phyloP scores from a whole-genome alignment of 2,888 invertebrate species.

The Agonopterix alstromeriana region DNA sequence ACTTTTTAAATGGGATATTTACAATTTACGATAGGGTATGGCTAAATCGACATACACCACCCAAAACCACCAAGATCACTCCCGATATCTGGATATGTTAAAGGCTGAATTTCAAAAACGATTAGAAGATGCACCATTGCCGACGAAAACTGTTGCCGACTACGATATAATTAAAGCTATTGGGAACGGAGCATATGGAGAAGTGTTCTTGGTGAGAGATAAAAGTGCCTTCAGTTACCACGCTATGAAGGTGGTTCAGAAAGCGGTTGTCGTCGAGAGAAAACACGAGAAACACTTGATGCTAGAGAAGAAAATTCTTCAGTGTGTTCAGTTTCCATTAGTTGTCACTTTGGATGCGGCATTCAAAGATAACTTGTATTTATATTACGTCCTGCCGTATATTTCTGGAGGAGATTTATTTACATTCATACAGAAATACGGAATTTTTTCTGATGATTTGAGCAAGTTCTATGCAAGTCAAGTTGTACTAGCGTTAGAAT shows the following conservation, averaged over 20 bases:
- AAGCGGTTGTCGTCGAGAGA: slow-evolving; percentile 88
- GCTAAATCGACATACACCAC: slow-evolving; percentile 35
- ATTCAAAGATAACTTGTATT: slow-evolving; percentile 89
- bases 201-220: slow-evolving; percentile 85
- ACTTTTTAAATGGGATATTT: slow-evolving; percentile 35
- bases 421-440: slow-evolving; percentile 80
- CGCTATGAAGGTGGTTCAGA: slow-evolving; percentile 94
- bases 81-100: slow-evolving; percentile 48
- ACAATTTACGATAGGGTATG: slow-evolving; percentile 33
- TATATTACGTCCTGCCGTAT: slow-evolving; percentile 91
- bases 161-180: slow-evolving; percentile 86
- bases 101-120: slow-evolving; percentile 47
- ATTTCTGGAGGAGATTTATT: slow-evolving; percentile 92
- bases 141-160: slow-evolving; percentile 58
- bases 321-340: slow-evolving; percentile 90
- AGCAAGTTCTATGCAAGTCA: slow-evolving; percentile 93
- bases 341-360: slow-evolving; percentile 86
- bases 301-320: slow-evolving; percentile 91
- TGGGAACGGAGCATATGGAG: slow-evolving; percentile 93
- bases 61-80: slow-evolving; percentile 49
- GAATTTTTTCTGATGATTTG: slow-evolving; percentile 82
- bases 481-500: slow-evolving; percentile 92
- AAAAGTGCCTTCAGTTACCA: slow-evolving; percentile 79
- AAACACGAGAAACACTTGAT: slow-evolving; percentile 92
- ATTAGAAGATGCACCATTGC: slow-evolving; percentile 21